Evolutionary conservation across 2,113 vertebrate species (phyloP).

Genomic region (Indicator maculatus): DNA sequence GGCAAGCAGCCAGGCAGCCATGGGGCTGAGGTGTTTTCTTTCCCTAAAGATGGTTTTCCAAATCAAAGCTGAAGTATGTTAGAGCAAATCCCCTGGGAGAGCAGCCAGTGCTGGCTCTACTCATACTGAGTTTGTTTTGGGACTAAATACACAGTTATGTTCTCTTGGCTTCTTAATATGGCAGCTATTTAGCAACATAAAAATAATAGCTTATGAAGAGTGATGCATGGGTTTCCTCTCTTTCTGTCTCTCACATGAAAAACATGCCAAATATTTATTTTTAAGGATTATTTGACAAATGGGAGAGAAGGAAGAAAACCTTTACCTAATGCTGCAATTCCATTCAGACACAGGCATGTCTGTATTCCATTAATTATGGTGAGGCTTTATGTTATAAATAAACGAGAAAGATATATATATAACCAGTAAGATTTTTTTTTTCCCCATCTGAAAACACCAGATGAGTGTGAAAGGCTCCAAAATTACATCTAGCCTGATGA

Average conservation of each 20-base stretch:
- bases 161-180: constrained; percentile 14
- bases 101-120: background rate
- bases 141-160: background rate
- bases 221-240: background rate
- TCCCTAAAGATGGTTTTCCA: background rate
- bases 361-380: background rate
- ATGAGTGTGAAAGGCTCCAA: background rate
- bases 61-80: background rate
- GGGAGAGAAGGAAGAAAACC: background rate
- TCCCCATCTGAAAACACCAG: background rate
- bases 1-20: background rate
- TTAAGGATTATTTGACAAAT: background rate
- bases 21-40: background rate
- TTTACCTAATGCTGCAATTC: background rate
- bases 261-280: constrained; percentile 14
- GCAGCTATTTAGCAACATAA: constrained; percentile 4
- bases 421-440: background rate
- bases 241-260: background rate
- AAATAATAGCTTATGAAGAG: constrained; percentile 15
- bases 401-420: background rate
- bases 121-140: background rate
- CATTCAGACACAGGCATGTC: background rate
- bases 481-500: background rate
- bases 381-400: background rate
- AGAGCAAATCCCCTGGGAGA: background rate